phyloP scores from a whole-genome alignment of 2,113 vertebrate species.

The Eurypyga helias region DNA sequence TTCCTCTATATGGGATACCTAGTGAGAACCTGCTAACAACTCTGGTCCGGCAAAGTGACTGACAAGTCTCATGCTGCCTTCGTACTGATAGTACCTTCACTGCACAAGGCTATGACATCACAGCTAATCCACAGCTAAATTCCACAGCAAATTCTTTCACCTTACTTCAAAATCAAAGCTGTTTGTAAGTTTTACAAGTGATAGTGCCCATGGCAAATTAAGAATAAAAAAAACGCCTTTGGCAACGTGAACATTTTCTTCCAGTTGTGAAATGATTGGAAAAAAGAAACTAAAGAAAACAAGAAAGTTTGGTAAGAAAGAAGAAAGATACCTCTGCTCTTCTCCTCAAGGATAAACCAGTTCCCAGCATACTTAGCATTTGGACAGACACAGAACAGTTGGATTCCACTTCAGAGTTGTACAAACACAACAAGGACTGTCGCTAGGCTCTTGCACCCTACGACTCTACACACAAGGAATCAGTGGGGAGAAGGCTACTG shows the following conservation, averaged over 20 bases:
- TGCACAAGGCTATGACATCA: not conserved
- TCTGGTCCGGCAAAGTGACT: not conserved
- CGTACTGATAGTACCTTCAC: not conserved
- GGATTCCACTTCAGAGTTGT: not conserved
- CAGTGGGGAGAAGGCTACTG: not conserved
- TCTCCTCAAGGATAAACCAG: not conserved
- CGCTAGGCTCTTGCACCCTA: not conserved
- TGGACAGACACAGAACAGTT: not conserved
- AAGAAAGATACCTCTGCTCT: not conserved
- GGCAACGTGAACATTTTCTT: not conserved
- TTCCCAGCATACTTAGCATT: not conserved
- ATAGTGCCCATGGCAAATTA: not conserved
- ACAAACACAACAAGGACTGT: not conserved
- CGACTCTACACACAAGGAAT: not conserved
- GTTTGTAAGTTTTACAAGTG: not conserved
- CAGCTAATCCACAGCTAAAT: not conserved
- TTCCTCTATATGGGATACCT: not conserved
- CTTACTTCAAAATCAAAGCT: conserved; percentile 3
- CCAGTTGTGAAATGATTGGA: not conserved
- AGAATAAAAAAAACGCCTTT: not conserved
- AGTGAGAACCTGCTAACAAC: not conserved
- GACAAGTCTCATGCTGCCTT: not conserved
- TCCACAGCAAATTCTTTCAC: not conserved
- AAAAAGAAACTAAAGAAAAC: not conserved
- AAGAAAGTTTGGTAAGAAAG: not conserved